Base-by-base conservation (phyloP, 2,888 invertebrate species). In the Chloromyia formosa region DNA sequence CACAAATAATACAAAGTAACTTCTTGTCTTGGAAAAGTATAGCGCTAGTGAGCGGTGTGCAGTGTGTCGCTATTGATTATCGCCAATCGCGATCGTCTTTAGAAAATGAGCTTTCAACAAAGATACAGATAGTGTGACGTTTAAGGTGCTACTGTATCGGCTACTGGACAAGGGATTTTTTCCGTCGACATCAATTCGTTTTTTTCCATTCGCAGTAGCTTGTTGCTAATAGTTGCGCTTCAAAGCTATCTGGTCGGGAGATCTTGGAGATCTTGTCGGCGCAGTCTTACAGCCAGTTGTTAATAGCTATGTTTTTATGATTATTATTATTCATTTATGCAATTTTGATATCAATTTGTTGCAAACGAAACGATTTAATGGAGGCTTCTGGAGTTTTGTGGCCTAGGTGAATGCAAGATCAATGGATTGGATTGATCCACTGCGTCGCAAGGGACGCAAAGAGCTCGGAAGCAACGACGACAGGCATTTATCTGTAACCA, bases 291-390 rank as follows among this genome's bases (percentile, higher is more conserved):
- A 49, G 35, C 3, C 35, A 14, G 18, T 20, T 20, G 56, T 10
- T 58, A 54, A 54, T 53, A 56, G 69, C 54, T 10, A 35, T 20
- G 58, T 71, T 71, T 71, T 71, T 71, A 56, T 56, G 35, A 71
- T 68, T 78, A 75, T 79, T 79, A 79, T 80, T 80, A 80, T 80
- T 80, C 79, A 80, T 80, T 79, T 79, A 80, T 80, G 79, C 80
- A 78, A 77, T 56, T 77, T 78, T 79, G 77, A 78, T 78, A 79
- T 78, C 80, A 78, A 80, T 78, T 79, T 79, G 79, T 77, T 79
- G 74, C 77, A 76, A 73, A 66, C 49, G 66, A 20, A 49, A 56
- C 56, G 22, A 62, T 62, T 40, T 62, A 35, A 40, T 40, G 40
- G 1, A 40, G 12, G 40, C 40, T 18, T 40, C 40, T 62, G 9